Conservation (phyloP, 2,113 vertebrate genomes). For the Chascanopsetta lugubris region DNA sequence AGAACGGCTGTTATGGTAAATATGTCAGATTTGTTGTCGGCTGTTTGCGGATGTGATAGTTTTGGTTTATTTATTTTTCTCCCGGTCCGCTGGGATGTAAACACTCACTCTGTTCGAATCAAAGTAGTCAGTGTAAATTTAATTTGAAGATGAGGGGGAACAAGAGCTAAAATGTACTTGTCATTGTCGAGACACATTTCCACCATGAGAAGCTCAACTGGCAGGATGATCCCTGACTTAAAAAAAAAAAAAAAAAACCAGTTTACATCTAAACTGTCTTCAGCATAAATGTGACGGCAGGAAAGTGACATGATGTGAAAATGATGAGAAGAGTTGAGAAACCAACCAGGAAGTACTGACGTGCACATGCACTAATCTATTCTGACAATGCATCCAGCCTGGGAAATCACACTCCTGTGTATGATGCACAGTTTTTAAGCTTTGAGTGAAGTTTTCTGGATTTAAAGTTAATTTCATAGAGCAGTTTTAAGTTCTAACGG, state of each 20-base stretch:
- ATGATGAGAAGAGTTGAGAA: slow-evolving; percentile 49
- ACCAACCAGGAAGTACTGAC: slow-evolving; percentile 5
- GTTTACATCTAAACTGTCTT: slow-evolving; percentile 49
- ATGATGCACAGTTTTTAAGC: neutral
- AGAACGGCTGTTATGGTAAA: slow-evolving; percentile 77
- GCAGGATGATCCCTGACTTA: slow-evolving; percentile 44
- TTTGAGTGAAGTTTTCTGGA: neutral
- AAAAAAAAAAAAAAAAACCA: slow-evolving; percentile 62
- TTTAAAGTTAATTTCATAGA: neutral
- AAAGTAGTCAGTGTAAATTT: slow-evolving; percentile 78
- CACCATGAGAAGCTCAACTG: slow-evolving; percentile 56
- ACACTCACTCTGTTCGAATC: slow-evolving; percentile 76
- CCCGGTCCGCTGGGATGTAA: slow-evolving; percentile 76
- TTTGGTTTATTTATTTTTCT: slow-evolving; percentile 77
- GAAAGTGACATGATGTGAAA: slow-evolving; percentile 46
- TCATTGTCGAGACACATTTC: slow-evolving; percentile 71
- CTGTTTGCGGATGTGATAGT: slow-evolving; percentile 76
- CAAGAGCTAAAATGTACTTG: slow-evolving; percentile 74
- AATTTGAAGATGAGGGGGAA: slow-evolving; percentile 76
- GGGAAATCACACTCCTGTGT: slow-evolving; percentile 4
- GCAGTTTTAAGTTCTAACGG: slow-evolving; percentile 1
- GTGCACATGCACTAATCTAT: neutral
- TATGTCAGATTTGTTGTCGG: slow-evolving; percentile 79
- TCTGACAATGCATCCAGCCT: neutral
- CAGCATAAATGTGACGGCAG: slow-evolving; percentile 56